phyloP scores from a whole-genome alignment of 2,113 vertebrate genomes.

The Todiramphus saurophagus region DNA sequence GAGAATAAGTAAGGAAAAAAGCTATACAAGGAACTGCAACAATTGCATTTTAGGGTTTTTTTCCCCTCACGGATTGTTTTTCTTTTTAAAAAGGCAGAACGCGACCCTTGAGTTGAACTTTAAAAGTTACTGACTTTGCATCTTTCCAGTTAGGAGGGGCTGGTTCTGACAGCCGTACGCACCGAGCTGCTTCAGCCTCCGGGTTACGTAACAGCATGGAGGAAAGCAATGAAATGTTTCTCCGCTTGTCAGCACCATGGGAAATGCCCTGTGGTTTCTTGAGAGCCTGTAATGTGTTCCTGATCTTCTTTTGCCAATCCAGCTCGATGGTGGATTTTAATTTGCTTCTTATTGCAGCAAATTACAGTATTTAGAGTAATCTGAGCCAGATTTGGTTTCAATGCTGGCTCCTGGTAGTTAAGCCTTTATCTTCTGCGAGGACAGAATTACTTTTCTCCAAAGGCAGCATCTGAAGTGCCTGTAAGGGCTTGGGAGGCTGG shows the following conservation, averaged over 20 bases:
- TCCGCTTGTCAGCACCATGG: background rate
- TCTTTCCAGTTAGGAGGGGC: background rate
- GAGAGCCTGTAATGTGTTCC: background rate
- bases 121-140: background rate
- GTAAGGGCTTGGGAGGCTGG: background rate
- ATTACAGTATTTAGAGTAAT: background rate
- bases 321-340: background rate
- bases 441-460: background rate
- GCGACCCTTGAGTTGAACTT: slow-evolving; percentile 14
- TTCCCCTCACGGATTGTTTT: background rate
- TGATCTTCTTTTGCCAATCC: background rate
- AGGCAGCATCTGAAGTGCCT: background rate
- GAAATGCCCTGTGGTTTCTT: background rate
- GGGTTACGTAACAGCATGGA: background rate
- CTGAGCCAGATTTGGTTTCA: background rate
- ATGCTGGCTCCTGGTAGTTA: background rate
- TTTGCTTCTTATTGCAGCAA: background rate
- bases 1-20: background rate
- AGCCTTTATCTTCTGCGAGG: background rate
- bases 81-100: background rate
- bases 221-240: background rate
- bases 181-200: background rate
- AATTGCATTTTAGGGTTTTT: background rate
- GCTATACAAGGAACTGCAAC: background rate
- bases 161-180: background rate